Base-by-base conservation (phyloP, 2,888 invertebrate species). In the Dynastes maya region DNA sequence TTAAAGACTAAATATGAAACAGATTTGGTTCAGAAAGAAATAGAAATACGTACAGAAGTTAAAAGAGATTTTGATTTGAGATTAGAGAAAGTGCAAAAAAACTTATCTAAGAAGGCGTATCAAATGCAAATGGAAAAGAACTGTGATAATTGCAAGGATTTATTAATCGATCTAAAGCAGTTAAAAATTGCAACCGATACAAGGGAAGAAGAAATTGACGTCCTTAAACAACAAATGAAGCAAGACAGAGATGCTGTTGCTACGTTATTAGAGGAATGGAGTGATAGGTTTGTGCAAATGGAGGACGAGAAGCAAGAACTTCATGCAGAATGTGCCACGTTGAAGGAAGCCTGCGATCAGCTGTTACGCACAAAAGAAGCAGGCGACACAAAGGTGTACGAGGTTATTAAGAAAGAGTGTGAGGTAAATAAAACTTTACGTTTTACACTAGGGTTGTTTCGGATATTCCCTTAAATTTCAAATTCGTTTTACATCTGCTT, bases 1-100 rank as follows among this genome's bases (percentile, higher is more conserved):
- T 76, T 82, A 40, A 81, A 81, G 80, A 79, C 82, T 11, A 78
- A 83, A 80, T 82, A 80, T 70, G 83, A 83, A 55, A 80, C 82
- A 5, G 81, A 83, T 16, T 55, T 84, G 49, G 82, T 83, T 65
- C 80, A 83, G 72, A 81, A 82, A 45, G 84, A 84, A 78, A 81
- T 84, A 4, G 77, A 81, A 58, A 58, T 84, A 11, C 77, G 83
- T 5, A 64, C 78, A 49, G 79, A 82, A 63, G 77, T 84, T 2
- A 81, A 84, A 77, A 78, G 78, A 32, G 84, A 83, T 49, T 84
- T 81, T 51, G 82, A 83, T 61, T 77, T 67, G 11, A 81, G 81
- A 80, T 74, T 83, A 51, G 77, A 63, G 13, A 78, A 75, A 53
- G 40, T 76, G 27, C 51, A 77, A 65, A 32, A 64, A 49, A 67